Base-by-base conservation (phyloP, 2,888 invertebrate genomes). In the Pseudanteris insignis region DNA sequence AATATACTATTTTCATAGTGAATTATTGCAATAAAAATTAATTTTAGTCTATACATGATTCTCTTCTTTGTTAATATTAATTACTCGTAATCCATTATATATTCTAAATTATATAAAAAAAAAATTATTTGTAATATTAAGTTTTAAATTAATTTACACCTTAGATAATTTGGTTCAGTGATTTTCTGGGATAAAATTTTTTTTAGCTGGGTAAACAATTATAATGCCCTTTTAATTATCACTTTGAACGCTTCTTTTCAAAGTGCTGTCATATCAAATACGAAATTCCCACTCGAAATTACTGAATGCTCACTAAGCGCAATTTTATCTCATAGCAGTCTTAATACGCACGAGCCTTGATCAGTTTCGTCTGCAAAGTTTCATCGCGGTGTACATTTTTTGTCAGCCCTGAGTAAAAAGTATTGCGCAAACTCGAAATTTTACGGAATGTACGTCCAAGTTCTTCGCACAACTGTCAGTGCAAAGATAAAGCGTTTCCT, bases 331-430 rank as follows among this genome's bases (percentile, higher is more conserved):
- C 46, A 36, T 36, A 11, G 13, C 11, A 24, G 13, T 11, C 32
- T 59, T 59, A 37, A 59, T 53, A 53, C 47, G 41, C 32, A 53
- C 47, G 47, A 59, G 41, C 51, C 47, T 51, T 59, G 47, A 59
- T 51, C 53, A 53, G 47, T 59, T 59, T 47, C 25, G 59, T 53
- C 53, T 46, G 41, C 30, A 34, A 59, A 59, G 51, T 59, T 18
- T 18, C 18, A 18, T 6, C 3, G 18, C 18, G 18, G 36, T 30
- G 33, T 18, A 33, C 11, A 12, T 37, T 40, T 41, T 41, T 47
- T 36, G 6, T 41, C 11, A 1, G 11, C 8, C 26, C 14, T 11
- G 5, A 9, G 25, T 38, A 7, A 32, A 48, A 12, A 10, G 21
- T 18, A 18, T 4, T 8, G 4, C n/a, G n/a, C n/a, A n/a, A n/a